Percentiles rank a stretch among this genome's conserved stretches.
These are phyloP conservation scores for Catalaphyllia jardinei DNA, from an alignment of 64 coral and sea anemone species.

Conservation along the genomic window DNA sequence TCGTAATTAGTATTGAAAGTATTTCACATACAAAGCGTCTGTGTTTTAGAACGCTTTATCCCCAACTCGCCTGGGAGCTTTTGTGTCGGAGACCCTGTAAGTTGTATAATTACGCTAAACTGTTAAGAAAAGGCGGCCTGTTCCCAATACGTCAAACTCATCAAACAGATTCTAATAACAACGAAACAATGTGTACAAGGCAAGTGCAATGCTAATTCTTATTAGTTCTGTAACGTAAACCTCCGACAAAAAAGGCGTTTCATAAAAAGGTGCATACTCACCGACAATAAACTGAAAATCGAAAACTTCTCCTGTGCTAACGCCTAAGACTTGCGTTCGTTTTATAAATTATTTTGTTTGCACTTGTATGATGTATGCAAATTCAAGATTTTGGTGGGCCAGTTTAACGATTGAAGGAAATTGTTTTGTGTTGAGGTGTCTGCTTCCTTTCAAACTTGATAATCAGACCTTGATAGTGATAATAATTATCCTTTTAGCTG, in stretches of 20 bases:
- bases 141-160: background rate
- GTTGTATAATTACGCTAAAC: background rate
- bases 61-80: background rate
- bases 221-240: background rate
- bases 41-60: background rate
- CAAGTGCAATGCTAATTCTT: background rate
- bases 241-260: background rate
- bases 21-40: background rate
- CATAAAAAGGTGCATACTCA: background rate
- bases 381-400: background rate
- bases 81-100: background rate
- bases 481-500: background rate
- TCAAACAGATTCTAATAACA: background rate
- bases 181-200: background rate
- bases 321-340: background rate
- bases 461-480: background rate
- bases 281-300: background rate
- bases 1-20: background rate
- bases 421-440: background rate
- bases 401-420: background rate
- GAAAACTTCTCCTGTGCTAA: background rate
- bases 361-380: background rate
- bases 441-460: background rate
- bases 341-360: background rate
- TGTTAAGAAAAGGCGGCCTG: background rate